Evolutionary conservation across 2,113 vertebrate species (phyloP), one percentile per base, ranked within the genome.

Genomic region (Brachirus orientalis): DNA sequence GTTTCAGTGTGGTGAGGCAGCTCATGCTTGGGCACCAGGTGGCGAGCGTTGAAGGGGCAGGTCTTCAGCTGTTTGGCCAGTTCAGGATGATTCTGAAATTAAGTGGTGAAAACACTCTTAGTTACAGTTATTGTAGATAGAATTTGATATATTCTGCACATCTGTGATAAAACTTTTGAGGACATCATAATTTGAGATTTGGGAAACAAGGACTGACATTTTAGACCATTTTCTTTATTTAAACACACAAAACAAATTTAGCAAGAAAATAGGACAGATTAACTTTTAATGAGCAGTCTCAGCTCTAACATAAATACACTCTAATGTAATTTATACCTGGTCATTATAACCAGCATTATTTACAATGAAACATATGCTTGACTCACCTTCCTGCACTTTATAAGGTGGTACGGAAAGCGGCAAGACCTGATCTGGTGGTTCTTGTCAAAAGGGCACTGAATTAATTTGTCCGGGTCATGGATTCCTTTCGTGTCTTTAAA

Each of bases 341-440:
- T 28, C 28, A 28, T n/a, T n/a, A n/a, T 28, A 28, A 9, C 8
- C 16, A 40, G 11, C 7, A 57, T 13, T 43, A 22, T 12, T 5
- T 11, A 20, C 16, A 10, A 7, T 8, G 16, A 53, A 17, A 48
- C 4, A 16, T 38, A 17, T 12, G 4, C n/a, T 19, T 0, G 1
- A 70, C 76, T 73, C 53, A 97, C 96, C 95, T 97, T 96, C 52
- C 72, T 92, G 77, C 97, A 99, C 87, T 98, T 99, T 6, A 98
- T 92, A 3, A 98, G 84, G 77, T 99, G 97, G 77, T 98, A 99
- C 0, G 97, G 95, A 69, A 96, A 95, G 0, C 97, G 92, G 36
- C 92, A 92, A 10, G 93, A 90, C 47, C 96, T 90, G 81, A 99
- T 96, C 50, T 70, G 85, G 50, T 99, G 97, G 41, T 88, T 93